Evolutionary conservation across 2,113 vertebrate species (phyloP), one percentile per base, ranked within the genome.

Genomic region (Ciconia stormi): DNA sequence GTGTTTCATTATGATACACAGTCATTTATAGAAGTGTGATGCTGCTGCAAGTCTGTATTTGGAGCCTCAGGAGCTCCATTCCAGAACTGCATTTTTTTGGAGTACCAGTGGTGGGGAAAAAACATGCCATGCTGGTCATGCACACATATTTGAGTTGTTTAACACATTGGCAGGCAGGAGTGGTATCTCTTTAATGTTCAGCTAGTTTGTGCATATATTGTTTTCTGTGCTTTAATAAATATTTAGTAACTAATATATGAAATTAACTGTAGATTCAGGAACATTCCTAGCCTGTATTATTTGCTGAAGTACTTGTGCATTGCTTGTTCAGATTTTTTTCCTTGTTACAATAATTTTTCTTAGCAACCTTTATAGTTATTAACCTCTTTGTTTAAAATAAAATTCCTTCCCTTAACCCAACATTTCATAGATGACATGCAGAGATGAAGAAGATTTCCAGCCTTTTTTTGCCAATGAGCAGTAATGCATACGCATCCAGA

Each of bases 361-460:
- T 61, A 88, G 34, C 14, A 90, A 21, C 21, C n/a, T 79, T 61
- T 91, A 56, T 13, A 36, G 50, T 90, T 96, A 67, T 90, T 95
- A 88, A 72, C 55, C 17, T 94, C 66, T 78, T 80, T 96, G 65
- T 93, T 93, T 89, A 87, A 94, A 95, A 67, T 82, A 69, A 84
- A 95, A 91, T 97, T 95, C 81, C 46, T 90, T 88, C 87, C 84
- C 73, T 85, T 96, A 86, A 88, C 53, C 40, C 80, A 93, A 18
- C 21, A 44, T 95, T 95, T 95, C 82, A 65, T 74, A 81, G 89
- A 44, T 93, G 71, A 91, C 81, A 61, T 56, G 71, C 91, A 84
- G 36, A 89, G 72, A 92, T 70, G 58, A 95, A 89, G 63, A 78
- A 92, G 86, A 82, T 84, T 95, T 95, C 82, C 76, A 90, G 47